Conservation (phyloP, 2,888 invertebrate species). For the Hypolimnas misippus region DNA sequence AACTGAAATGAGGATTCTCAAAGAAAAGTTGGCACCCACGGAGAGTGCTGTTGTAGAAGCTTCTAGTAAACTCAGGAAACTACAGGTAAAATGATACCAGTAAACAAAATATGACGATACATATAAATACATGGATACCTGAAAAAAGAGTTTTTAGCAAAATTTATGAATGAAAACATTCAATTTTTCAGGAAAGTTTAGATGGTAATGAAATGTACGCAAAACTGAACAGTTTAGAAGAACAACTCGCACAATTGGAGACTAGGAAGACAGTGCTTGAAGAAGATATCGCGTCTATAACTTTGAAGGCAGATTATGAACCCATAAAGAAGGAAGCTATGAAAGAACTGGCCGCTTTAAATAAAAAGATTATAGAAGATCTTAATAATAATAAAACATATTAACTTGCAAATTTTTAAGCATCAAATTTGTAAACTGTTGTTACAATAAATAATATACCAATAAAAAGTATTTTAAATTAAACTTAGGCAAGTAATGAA, state of each 20-base stretch:
- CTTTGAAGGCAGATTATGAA: conserved; percentile 87
- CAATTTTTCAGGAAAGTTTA: conserved; percentile 85
- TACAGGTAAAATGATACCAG: conserved; percentile 65
- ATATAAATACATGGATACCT: too few species aligned
- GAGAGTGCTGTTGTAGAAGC: conserved; percentile 79
- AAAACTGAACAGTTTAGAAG: conserved; percentile 88
- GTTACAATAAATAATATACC: background rate
- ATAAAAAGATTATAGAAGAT: conserved; percentile 81
- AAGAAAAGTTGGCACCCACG: conserved; percentile 73
- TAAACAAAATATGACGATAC: background rate
- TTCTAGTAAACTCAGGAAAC: conserved; percentile 76
- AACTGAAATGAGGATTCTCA: conserved; percentile 76
- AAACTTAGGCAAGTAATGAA: conserved; percentile 3
- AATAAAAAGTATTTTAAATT: background rate
- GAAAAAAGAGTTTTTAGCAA: too few species aligned
- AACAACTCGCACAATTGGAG: conserved; percentile 87
- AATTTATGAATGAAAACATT: too few species aligned
- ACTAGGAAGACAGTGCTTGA: conserved; percentile 87
- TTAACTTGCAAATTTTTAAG: conserved; percentile 41
- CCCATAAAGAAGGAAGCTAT: conserved; percentile 85
- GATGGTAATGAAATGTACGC: conserved; percentile 89
- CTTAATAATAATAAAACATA: conserved; percentile 67
- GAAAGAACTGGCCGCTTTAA: conserved; percentile 81
- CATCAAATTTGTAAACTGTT: background rate
- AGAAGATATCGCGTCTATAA: conserved; percentile 87